Percentiles rank a stretch among this genome's conserved stretches.
phyloP scores from a whole-genome alignment of 2,113 vertebrate genomes.

The Pavo muticus region DNA sequence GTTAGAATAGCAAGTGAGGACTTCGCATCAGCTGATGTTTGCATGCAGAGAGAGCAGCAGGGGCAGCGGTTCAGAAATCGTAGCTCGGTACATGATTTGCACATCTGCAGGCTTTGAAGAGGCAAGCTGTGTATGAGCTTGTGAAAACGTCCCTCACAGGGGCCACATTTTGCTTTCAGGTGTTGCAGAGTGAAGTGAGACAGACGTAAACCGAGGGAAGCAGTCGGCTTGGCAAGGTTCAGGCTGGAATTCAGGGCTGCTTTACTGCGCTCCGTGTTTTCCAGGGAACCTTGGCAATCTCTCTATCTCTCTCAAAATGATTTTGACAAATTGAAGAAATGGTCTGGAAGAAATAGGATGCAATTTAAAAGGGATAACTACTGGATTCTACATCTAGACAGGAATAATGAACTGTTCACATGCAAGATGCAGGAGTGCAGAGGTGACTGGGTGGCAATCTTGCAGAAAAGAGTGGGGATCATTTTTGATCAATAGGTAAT shows the following conservation, averaged over 20 bases:
- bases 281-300: background rate
- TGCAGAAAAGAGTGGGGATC: background rate
- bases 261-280: background rate
- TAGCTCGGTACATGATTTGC: background rate
- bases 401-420: slow-evolving; percentile 41
- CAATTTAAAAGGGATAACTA: slow-evolving; percentile 41
- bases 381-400: slow-evolving; percentile 9
- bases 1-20: background rate
- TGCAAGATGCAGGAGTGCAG: background rate
- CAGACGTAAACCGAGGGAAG: background rate
- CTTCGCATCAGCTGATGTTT: background rate
- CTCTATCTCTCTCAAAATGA: background rate
- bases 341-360: slow-evolving; percentile 57
- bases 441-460: background rate
- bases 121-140: background rate
- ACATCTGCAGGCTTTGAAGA: background rate
- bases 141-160: background rate
- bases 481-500: background rate
- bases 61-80: background rate
- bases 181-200: background rate
- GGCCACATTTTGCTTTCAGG: background rate
- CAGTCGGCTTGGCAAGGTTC: background rate
- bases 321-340: slow-evolving; percentile 56
- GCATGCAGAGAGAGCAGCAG: background rate
- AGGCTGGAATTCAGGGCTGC: background rate